Conservation (phyloP, 2,797 vertebrate species). For the Takifugu ocellatus region DNA sequence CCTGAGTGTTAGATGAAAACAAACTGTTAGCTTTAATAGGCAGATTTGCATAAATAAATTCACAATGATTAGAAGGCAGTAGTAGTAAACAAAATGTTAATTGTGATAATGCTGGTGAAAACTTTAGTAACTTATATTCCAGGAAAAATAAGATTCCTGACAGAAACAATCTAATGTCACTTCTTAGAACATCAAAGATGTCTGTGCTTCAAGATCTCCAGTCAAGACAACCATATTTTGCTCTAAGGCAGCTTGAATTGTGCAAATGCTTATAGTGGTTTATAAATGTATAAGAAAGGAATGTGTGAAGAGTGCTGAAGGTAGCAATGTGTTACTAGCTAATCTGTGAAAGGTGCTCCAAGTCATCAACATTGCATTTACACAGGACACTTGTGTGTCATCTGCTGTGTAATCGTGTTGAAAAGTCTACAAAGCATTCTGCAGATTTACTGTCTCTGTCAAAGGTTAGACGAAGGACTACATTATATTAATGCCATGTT, state of each 20-base stretch:
- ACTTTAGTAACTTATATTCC: not conserved
- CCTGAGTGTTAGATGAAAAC: slow-evolving; percentile 42
- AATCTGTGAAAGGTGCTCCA: slow-evolving; percentile 26
- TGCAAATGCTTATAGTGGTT: slow-evolving; percentile 14
- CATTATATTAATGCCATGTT: not conserved
- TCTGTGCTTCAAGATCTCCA: not conserved
- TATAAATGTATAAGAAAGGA: not conserved
- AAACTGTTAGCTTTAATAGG: slow-evolving; percentile 1
- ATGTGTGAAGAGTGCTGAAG: slow-evolving; percentile 18
- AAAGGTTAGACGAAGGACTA: not conserved
- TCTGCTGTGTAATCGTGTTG: slow-evolving; percentile 11
- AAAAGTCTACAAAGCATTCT: slow-evolving; percentile 6
- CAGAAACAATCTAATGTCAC: slow-evolving; percentile 34
- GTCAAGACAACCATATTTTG: slow-evolving; percentile 22
- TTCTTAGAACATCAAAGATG: slow-evolving; percentile 24
- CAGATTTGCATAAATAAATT: slow-evolving; percentile 15
- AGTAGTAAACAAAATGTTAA: slow-evolving; percentile 9
- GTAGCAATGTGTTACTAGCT: slow-evolving; percentile 12
- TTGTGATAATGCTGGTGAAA: slow-evolving; percentile 4
- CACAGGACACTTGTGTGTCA: slow-evolving; percentile 5
- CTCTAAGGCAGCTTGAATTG: not conserved
- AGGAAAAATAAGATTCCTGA: slow-evolving; percentile 20
- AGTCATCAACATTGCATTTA: not conserved
- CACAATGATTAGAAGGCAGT: slow-evolving; percentile 13
- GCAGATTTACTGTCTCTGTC: slow-evolving; percentile 2